Percentiles rank a stretch among this genome's conserved stretches.
Evolutionary conservation across 2,113 vertebrate species (phyloP).

Genomic region (Erythrocebus patas): DNA sequence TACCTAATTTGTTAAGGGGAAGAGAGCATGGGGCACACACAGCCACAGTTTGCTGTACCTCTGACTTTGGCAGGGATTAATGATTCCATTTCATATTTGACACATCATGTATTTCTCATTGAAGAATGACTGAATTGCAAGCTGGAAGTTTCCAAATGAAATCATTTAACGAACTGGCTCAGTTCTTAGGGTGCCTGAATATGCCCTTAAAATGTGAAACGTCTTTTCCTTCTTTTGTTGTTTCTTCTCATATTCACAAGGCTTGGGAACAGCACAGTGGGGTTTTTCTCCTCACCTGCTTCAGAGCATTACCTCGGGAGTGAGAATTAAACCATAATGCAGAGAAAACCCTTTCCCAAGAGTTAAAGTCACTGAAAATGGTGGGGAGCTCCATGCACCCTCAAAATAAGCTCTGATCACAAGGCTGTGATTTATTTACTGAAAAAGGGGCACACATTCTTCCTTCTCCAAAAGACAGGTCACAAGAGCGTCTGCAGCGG

Average conservation of each 20-base stretch:
- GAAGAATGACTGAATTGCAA: constrained; percentile 50
- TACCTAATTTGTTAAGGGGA: neutral
- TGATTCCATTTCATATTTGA: constrained; percentile 62
- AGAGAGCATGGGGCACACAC: neutral
- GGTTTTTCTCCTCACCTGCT: neutral
- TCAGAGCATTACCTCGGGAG: neutral
- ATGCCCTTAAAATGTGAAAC: neutral
- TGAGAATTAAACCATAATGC: neutral
- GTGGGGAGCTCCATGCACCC: neutral
- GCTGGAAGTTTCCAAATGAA: constrained; percentile 56
- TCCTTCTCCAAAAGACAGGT: neutral
- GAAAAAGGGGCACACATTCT: neutral
- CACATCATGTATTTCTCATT: constrained; percentile 55
- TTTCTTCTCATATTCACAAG: neutral
- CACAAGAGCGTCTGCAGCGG: neutral
- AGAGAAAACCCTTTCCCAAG: constrained; percentile 31
- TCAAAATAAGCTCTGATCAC: neutral
- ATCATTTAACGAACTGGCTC: constrained; percentile 24
- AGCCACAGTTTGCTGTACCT: constrained; percentile 10
- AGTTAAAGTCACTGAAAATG: neutral
- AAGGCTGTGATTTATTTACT: neutral
- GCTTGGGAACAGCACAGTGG: neutral
- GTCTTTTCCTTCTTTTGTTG: neutral
- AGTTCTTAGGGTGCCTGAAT: neutral
- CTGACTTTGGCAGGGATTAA: constrained; percentile 32